Evolutionary conservation across 2,888 invertebrate genomes (phyloP).

Genomic region (Drosophila mimica): DNA sequence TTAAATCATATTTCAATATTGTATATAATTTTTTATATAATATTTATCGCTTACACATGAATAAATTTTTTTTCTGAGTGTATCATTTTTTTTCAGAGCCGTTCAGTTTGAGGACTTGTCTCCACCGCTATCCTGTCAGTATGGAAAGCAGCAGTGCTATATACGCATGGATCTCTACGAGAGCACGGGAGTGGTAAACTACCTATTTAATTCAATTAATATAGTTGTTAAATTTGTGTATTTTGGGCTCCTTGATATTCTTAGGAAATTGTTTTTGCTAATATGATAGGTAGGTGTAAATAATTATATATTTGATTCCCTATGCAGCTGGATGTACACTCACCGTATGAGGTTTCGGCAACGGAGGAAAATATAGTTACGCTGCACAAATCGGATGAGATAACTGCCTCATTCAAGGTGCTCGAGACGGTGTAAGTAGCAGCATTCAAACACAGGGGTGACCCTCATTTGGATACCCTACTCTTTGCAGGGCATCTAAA

Average conservation of each 20-base stretch:
- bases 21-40: too few species aligned
- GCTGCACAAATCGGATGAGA: conserved; percentile 82
- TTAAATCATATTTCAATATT: too few species aligned
- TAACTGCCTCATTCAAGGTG: conserved; percentile 82
- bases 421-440: conserved; percentile 83
- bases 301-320: background rate
- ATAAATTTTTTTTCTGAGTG: background rate
- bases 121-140: conserved; percentile 79
- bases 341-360: conserved; percentile 82
- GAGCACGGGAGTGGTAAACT: conserved; percentile 80
- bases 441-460: background rate
- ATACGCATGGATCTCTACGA: conserved; percentile 83
- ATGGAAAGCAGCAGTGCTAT: conserved; percentile 83
- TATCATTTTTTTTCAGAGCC: conserved; percentile 41
- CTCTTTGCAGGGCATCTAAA: conserved; percentile 73
- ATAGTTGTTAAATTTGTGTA: background rate
- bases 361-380: conserved; percentile 75
- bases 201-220: background rate
- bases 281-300: background rate
- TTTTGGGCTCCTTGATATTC: too few species aligned
- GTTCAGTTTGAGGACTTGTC: conserved; percentile 50
- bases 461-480: background rate
- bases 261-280: background rate
- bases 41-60: too few species aligned
- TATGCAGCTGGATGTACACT: conserved; percentile 82